phyloP scores from a whole-genome alignment of 2,888 invertebrate species.

The Entomobrya proxima region DNA sequence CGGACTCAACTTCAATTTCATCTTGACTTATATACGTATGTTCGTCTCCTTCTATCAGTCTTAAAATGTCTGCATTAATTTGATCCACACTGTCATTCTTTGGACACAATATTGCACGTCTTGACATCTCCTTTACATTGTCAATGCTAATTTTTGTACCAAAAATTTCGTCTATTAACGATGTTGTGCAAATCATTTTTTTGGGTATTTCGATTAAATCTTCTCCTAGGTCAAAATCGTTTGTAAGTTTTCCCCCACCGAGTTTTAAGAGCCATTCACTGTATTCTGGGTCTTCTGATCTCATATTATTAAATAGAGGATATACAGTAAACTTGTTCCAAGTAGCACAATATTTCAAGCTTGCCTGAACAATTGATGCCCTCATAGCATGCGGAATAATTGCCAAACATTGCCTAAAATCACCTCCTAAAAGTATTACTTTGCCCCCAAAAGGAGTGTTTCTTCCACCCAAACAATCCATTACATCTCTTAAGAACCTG shows the following conservation, averaged over 20 bases:
- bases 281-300: constrained; percentile 47
- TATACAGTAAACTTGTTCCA: not conserved
- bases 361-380: not conserved
- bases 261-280: constrained; percentile 63
- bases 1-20: constrained; percentile 47
- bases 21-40: constrained; percentile 59
- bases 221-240: constrained; percentile 9
- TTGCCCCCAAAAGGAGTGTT: constrained; percentile 63
- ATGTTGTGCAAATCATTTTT: not conserved
- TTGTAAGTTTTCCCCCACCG: constrained; percentile 56
- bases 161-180: constrained; percentile 40
- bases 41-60: not conserved
- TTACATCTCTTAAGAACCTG: not conserved
- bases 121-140: not conserved
- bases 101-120: constrained; percentile 59
- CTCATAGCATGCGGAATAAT: constrained; percentile 33
- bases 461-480: not conserved
- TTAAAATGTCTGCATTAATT: constrained; percentile 51
- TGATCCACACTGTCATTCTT: constrained; percentile 49
- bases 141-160: not conserved
- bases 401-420: constrained; percentile 50
- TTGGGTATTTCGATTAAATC: constrained; percentile 58
- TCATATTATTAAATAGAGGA: constrained; percentile 50
- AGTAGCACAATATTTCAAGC: not conserved
- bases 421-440: constrained; percentile 59